A percentile compares a stretch with the other conserved stretches of the same genome.
phyloP scores from a whole-genome alignment of 2,797 vertebrate genomes.

The Hirundo rustica region DNA sequence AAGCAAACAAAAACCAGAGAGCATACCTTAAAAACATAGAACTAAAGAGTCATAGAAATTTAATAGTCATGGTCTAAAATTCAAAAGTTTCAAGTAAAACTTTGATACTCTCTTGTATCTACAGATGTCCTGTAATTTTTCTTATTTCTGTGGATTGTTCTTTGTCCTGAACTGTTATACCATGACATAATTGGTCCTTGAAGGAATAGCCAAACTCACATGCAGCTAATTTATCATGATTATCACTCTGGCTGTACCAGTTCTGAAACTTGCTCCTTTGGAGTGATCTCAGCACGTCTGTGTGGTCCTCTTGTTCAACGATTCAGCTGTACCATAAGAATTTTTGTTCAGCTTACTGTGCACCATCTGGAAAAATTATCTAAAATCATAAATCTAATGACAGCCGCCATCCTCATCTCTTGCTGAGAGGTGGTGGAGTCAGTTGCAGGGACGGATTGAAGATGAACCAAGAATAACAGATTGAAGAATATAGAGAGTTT shows the following conservation, averaged over 20 bases:
- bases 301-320: background rate
- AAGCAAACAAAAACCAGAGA: background rate
- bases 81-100: background rate
- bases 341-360: conserved; percentile 14
- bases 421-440: background rate
- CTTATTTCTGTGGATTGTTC: background rate
- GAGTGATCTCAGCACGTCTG: background rate
- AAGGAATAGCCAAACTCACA: background rate
- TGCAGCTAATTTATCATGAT: background rate
- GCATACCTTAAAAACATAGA: background rate
- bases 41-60: background rate
- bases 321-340: background rate
- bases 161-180: background rate
- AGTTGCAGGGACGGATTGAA: background rate
- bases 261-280: background rate
- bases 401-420: background rate
- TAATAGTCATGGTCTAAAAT: background rate
- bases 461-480: background rate
- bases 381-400: conserved; percentile 36
- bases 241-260: background rate
- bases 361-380: conserved; percentile 38
- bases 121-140: background rate
- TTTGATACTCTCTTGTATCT: background rate
- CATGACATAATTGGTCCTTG: background rate
- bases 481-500: background rate